These are phyloP conservation scores for Acipenser transmontanus DNA, from an alignment of 2,797 vertebrate genomes.

Conservation along the genomic window DNA sequence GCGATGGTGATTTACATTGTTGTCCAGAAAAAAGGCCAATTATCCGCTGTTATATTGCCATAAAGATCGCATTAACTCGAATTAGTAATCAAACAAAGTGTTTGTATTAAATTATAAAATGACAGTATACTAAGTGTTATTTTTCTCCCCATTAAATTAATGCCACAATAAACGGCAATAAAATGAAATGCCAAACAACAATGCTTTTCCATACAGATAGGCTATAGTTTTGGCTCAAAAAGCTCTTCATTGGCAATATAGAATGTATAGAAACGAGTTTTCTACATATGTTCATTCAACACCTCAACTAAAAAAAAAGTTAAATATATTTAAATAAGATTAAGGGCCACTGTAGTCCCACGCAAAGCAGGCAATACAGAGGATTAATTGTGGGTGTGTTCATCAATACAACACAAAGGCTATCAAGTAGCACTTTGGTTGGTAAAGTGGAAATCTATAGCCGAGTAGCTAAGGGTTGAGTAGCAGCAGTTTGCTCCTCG, in stretches of 20 bases:
- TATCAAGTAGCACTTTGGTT: conserved; percentile 29
- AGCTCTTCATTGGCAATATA: too few species aligned
- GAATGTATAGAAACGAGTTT: too few species aligned
- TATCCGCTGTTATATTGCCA: conserved; percentile 81
- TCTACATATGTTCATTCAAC: too few species aligned
- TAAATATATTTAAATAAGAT: conserved; percentile 61
- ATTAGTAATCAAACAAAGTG: conserved; percentile 83
- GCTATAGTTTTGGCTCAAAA: too few species aligned
- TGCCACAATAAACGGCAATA: not conserved
- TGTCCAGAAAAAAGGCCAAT: conserved; percentile 79
- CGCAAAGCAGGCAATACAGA: conserved; percentile 52
- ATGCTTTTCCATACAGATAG: too few species aligned
- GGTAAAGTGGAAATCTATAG: conserved; percentile 8
- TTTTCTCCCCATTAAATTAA: conserved; percentile 21
- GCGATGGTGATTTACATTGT: conserved; percentile 88
- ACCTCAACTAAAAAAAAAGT: not conserved
- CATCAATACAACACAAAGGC: conserved; percentile 43
- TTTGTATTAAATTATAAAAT: conserved; percentile 55
- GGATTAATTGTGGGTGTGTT: conserved; percentile 66
- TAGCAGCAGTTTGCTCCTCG: conserved; percentile 19
- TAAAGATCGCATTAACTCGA: conserved; percentile 89
- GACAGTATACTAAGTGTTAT: conserved; percentile 45
- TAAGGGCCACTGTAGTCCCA: conserved; percentile 47
- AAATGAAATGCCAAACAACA: too few species aligned
- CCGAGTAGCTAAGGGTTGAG: conserved; percentile 10